A percentile compares a stretch with the other conserved stretches of the same genome.
These are phyloP conservation scores for Empis stercorea DNA, from an alignment of 2,888 invertebrate genomes.

Conservation along the genomic window DNA sequence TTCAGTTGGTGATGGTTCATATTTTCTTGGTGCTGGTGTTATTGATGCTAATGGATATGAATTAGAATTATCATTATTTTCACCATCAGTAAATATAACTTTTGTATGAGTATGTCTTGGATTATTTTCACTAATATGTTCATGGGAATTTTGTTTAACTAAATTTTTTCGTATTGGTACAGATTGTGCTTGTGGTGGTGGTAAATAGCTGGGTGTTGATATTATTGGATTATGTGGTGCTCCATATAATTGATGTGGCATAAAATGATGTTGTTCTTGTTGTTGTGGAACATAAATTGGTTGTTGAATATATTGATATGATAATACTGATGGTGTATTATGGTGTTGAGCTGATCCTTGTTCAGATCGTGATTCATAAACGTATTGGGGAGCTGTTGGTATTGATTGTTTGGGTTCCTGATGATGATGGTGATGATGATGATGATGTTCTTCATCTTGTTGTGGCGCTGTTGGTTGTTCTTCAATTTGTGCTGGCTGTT, in stretches of 20 bases:
- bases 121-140: slow-evolving; percentile 30
- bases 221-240: not conserved
- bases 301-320: not conserved
- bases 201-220: not conserved
- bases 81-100: slow-evolving; percentile 25
- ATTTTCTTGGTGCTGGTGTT: slow-evolving; percentile 19
- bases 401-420: not conserved
- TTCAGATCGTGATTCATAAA: slow-evolving; percentile 4
- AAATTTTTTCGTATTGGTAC: too few species aligned
- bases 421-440: not conserved
- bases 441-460: not conserved
- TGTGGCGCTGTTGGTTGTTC: slow-evolving; percentile 8
- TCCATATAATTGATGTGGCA: not conserved
- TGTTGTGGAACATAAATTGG: not conserved
- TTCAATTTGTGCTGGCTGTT: not conserved
- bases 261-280: slow-evolving; percentile 1
- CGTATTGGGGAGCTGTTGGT: not conserved
- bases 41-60: slow-evolving; percentile 24
- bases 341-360: slow-evolving; percentile 2
- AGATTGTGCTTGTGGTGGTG: not conserved
- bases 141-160: not conserved
- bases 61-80: slow-evolving; percentile 19
- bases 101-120: slow-evolving; percentile 33
- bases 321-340: not conserved
- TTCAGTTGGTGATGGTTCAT: slow-evolving; percentile 14